phyloP scores from a whole-genome alignment of 35 echinoderm and acorn worm species.

The Anneissia japonica region DNA sequence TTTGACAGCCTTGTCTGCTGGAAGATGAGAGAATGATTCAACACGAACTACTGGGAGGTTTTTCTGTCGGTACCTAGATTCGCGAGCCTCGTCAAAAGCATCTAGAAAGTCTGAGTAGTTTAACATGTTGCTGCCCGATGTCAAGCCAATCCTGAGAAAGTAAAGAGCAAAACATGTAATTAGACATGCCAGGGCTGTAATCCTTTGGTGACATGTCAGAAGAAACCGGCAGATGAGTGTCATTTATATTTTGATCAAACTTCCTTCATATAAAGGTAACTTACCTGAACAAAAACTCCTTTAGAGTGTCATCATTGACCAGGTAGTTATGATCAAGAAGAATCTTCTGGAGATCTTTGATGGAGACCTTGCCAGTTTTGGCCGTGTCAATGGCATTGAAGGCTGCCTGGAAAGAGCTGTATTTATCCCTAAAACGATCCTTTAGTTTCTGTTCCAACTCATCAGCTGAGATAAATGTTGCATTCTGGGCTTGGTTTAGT shows the following conservation, averaged over 20 bases:
- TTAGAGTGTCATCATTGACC: constrained; percentile 80
- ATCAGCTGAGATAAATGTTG: constrained; percentile 58
- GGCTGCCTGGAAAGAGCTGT: constrained; percentile 82
- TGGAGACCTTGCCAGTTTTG: constrained; percentile 60
- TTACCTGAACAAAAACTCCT: constrained; percentile 64
- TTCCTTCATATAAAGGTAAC: too few species aligned
- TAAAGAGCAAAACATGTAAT: too few species aligned
- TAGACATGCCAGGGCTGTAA: too few species aligned
- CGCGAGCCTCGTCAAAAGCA: constrained; percentile 86
- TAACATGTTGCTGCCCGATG: constrained; percentile 50
- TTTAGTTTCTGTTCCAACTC: constrained; percentile 76
- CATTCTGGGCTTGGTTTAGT: constrained; percentile 74
- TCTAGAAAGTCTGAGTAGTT: constrained; percentile 70
- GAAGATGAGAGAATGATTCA: constrained; percentile 63
- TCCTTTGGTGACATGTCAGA: too few species aligned
- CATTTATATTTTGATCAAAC: too few species aligned
- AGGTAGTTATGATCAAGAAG: constrained; percentile 83
- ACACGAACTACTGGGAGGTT: constrained; percentile 59
- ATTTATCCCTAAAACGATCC: constrained; percentile 76
- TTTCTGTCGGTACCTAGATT: constrained; percentile 64
- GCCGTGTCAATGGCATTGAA: constrained; percentile 67
- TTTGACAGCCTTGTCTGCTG: constrained; percentile 76
- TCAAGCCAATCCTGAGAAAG: constrained; percentile 65
- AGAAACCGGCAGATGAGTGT: too few species aligned
- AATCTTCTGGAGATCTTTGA: constrained; percentile 75